These are phyloP conservation scores for Panthera uncia DNA, from an alignment of 2,113 vertebrate genomes.

Conservation along the genomic window DNA sequence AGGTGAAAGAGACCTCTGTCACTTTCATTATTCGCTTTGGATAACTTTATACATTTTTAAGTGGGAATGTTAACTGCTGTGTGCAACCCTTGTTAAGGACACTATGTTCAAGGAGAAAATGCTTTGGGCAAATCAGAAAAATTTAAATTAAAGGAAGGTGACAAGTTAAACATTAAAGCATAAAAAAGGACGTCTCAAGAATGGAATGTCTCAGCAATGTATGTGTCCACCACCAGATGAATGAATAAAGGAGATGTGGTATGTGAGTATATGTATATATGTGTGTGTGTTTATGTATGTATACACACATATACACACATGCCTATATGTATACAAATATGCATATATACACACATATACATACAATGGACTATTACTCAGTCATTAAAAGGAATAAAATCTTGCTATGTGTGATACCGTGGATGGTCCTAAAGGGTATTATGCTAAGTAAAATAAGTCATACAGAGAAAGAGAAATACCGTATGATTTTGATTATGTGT, in stretches of 20 bases:
- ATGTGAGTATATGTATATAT: neutral
- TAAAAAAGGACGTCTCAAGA: neutral
- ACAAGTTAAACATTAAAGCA: constrained; percentile 14
- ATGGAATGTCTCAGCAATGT: neutral
- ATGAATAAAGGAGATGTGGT: neutral
- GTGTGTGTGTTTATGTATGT: too few relatives aligned
- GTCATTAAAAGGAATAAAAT: neutral
- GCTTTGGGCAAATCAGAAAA: constrained; percentile 15
- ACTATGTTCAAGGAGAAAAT: neutral
- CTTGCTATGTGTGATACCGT: neutral
- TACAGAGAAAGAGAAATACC: neutral
- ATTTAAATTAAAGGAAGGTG: constrained; percentile 25
- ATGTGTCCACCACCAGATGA: neutral
- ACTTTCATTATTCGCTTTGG: constrained; percentile 9
- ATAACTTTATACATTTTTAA: constrained; percentile 41
- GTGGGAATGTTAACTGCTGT: neutral
- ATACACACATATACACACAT: neutral
- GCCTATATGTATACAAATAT: neutral
- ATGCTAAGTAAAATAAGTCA: neutral
- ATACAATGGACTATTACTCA: neutral
- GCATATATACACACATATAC: neutral
- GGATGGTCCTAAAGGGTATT: neutral
- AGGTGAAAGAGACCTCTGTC: neutral
- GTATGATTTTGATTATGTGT: neutral
- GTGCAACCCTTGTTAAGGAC: neutral